Evolutionary conservation across 2,797 vertebrate species (phyloP).

Genomic region (Lagothrix lagotricha): DNA sequence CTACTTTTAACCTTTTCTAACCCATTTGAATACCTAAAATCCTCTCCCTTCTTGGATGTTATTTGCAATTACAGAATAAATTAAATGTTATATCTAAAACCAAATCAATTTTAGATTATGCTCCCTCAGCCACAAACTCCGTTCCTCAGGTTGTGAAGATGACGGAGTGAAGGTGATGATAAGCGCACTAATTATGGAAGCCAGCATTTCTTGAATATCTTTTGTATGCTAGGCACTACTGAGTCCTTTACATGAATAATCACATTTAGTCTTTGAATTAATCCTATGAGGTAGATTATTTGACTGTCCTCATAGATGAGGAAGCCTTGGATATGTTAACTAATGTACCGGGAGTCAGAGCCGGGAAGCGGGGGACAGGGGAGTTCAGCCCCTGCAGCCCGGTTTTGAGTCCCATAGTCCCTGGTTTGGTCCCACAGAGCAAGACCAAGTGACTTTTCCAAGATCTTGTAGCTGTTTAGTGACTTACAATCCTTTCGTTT

Average conservation of each 20-base stretch:
- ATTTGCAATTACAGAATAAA: slow-evolving; percentile 4
- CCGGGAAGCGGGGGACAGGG: background rate
- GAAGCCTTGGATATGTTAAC: background rate
- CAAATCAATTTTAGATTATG: background rate
- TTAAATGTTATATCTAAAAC: slow-evolving; percentile 5
- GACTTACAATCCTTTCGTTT: background rate
- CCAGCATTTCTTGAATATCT: background rate
- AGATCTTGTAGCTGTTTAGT: background rate
- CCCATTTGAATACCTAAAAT: background rate
- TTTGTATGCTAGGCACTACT: background rate
- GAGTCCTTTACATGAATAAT: background rate
- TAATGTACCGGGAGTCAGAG: background rate
- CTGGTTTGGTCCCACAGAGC: background rate
- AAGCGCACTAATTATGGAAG: background rate
- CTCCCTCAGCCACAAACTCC: background rate
- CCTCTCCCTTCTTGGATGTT: background rate
- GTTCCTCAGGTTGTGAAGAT: background rate
- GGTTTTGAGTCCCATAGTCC: accelerated
- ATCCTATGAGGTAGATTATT: background rate
- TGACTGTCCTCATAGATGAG: background rate
- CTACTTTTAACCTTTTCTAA: slow-evolving; percentile 5
- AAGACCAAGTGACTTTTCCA: background rate
- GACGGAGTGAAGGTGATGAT: background rate
- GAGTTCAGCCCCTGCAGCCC: background rate
- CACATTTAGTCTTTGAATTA: background rate